Evolutionary conservation across 2,113 vertebrate species (phyloP), one percentile per base, ranked within the genome.

Genomic region (Anseranas semipalmata): DNA sequence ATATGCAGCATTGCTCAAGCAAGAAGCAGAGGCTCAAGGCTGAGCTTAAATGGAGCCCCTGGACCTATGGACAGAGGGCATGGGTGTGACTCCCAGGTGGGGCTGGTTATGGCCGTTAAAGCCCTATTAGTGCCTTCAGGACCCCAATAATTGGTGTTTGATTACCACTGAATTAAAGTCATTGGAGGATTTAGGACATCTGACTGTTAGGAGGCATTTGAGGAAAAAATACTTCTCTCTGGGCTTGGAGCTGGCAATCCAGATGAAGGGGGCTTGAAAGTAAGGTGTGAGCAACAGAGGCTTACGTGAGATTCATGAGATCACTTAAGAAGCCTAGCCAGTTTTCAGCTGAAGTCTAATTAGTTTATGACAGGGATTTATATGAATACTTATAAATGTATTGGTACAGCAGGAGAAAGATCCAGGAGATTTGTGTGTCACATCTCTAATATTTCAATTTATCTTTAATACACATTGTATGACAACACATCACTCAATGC

Each of bases 21-120:
- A n/a, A 0, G 0, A 2, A 3, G 1, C 3, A 0, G 2, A 0
- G 9, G 5, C 28, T 9, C 24, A 6, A 13, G 20, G 60, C 50
- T 85, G 74, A 53, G 20, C 56, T 89, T 85, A 87, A 85, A 81
- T 46, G 39, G 37, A 77, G 6, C 1, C 35, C 15, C 27, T 8
- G 12, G 19, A 41, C 56, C 82, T 67, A 35, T 74, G 35, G 56
- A 10, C 21, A 65, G 52, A 81, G 56, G 60, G 21, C 2, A 3
- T 0, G 2, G 4, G 18, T 18, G 18, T 28, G 45, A 43, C 11
- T 33, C 53, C 19, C 68, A 77, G 68, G 22, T 66, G 81, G 13
- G 21, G 32, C 65, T 71, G 37, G 12, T 90, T 56, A 85, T 28
- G 24, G 37, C 43, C 66, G 11, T 45, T 84, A 21, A 56, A 70